Conservation (phyloP, 1,140 invertebrate genomes). For the Platorchestia sp. region DNA sequence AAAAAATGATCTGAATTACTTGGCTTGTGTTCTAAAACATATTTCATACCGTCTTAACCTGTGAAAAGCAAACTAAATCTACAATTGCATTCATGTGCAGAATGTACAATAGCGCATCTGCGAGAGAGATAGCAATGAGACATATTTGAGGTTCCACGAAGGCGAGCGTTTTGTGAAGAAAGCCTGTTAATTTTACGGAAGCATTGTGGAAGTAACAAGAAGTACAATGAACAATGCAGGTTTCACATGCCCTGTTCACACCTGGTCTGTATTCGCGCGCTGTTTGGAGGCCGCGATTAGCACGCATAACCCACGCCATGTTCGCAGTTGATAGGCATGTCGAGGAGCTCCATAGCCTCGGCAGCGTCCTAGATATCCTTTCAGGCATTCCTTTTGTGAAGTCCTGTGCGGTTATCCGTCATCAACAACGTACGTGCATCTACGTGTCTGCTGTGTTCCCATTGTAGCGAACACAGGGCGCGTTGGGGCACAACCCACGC, state of each 20-base stretch:
- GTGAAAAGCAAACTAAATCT: neutral
- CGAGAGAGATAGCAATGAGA: too few species aligned
- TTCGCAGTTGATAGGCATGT: neutral
- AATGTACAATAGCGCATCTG: neutral
- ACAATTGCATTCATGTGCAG: neutral
- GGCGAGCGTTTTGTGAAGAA: neutral
- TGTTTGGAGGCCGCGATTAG: neutral
- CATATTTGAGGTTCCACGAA: neutral
- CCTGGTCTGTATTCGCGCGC: neutral
- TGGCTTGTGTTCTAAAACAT: neutral
- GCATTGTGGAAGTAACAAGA: slow-evolving; percentile 1
- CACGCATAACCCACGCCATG: neutral
- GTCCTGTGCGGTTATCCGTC: slow-evolving; percentile 3
- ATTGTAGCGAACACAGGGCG: neutral
- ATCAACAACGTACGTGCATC: neutral
- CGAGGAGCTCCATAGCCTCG: neutral
- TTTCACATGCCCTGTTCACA: neutral
- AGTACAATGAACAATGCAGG: neutral
- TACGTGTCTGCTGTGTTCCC: neutral
- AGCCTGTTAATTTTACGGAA: slow-evolving; percentile 8
- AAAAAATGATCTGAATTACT: neutral
- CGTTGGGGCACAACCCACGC: neutral
- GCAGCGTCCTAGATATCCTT: neutral
- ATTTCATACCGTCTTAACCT: neutral
- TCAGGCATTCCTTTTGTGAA: slow-evolving; percentile 10